phyloP scores from a whole-genome alignment of 2,797 vertebrate species.

The Morus bassanus region DNA sequence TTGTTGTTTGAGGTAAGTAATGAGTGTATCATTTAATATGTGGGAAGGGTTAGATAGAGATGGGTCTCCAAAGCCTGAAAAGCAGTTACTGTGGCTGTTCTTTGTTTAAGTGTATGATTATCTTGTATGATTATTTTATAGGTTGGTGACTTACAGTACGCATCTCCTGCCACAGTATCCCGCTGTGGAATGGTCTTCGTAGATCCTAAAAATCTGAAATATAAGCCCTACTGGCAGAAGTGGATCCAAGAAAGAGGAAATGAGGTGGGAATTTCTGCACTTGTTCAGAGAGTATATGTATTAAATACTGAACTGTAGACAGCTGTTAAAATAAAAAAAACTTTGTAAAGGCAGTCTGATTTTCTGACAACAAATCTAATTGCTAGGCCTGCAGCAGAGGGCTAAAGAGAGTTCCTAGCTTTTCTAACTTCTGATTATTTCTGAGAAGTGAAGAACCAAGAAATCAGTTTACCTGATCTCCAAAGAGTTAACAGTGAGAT shows the following conservation, averaged over 20 bases:
- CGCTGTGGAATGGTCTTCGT: constrained; percentile 98
- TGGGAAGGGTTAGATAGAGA: not conserved
- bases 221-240: constrained; percentile 90
- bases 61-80: not conserved
- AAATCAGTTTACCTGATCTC: not conserved
- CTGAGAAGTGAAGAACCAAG: not conserved
- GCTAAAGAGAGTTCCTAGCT: not conserved
- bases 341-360: not conserved
- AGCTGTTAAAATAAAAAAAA: not conserved
- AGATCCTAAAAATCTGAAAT: constrained; percentile 94
- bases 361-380: not conserved
- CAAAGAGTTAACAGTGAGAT: not conserved
- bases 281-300: not conserved
- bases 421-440: not conserved
- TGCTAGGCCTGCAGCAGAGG: not conserved
- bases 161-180: constrained; percentile 95
- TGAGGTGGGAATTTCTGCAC: constrained; percentile 72
- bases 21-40: not conserved
- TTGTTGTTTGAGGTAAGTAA: constrained; percentile 89
- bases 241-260: constrained; percentile 82
- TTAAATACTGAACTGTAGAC: not conserved
- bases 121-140: constrained; percentile 48
- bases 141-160: constrained; percentile 96
- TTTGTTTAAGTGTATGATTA: not conserved
- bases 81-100: not conserved